Conservation (phyloP, 2,113 vertebrate species). For the Tragelaphus scriptus region DNA sequence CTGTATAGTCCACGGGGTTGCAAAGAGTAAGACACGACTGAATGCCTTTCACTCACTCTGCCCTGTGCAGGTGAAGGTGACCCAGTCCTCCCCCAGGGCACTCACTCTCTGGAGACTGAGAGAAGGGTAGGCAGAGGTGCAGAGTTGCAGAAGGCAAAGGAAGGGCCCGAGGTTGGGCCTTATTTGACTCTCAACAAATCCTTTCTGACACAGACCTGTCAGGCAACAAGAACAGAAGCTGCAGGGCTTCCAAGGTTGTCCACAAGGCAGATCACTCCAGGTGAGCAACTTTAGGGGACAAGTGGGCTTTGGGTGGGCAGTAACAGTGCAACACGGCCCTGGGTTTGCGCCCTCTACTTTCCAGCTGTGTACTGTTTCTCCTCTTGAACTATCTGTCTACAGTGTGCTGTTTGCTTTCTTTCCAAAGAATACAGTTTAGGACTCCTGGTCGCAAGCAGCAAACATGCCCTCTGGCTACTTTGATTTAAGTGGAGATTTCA, state of each 20-base stretch:
- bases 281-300: neutral
- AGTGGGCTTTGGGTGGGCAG: fast-evolving
- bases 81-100: neutral
- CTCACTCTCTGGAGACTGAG: neutral
- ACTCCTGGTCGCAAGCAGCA: neutral
- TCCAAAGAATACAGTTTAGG: neutral
- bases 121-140: neutral
- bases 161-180: neutral
- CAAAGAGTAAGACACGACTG: neutral
- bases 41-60: neutral
- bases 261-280: neutral
- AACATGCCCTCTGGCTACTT: neutral
- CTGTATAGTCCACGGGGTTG: neutral
- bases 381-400: neutral
- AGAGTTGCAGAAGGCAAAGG: neutral
- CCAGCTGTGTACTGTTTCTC: neutral
- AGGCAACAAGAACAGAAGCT: constrained; percentile 27
- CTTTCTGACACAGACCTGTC: neutral
- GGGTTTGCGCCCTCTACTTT: neutral
- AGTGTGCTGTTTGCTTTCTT: neutral
- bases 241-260: neutral
- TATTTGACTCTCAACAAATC: neutral
- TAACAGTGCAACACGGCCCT: fast-evolving
- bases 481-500: neutral
- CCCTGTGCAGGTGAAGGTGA: neutral